Base-by-base conservation (phyloP, 2,797 vertebrate species). In the Sebastes ruberrimus region DNA sequence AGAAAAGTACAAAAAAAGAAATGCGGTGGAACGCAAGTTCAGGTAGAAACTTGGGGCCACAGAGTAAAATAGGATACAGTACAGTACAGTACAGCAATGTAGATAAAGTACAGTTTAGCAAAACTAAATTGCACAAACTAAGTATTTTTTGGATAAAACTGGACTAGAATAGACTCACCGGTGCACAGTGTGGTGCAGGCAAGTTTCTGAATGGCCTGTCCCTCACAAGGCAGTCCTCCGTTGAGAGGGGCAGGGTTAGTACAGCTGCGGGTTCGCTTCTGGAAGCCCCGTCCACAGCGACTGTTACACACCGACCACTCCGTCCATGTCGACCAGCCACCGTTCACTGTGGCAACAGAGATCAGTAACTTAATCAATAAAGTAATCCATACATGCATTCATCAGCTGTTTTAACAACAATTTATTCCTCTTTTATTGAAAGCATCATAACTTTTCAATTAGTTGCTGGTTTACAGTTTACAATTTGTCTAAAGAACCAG, bases 311-410 rank as follows among this genome's bases (percentile, higher is more conserved):
- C 94, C 0, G 97, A 98, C 98, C 98, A 99, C 90, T 98, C 98
- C 0, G 97, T 98, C 98, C 98, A 99, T 0, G 97, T 98, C 0
- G 98, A 99, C 98, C 98, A 99, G 64, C 97, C 97, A 1, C 98
- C 98, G 0, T 98, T 98, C 68, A 99, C 98, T 99, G 92, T 7
- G 13, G n/a, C 14, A 25, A 25, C 25, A 91, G 27, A 90, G 20
- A 85, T 65, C 38, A 30, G 10, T 35, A 28, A 20, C 22, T 64
- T 46, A 35, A 75, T 80, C 23, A 52, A 63, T 64, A 53, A 18
- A 70, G 9, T 23, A 10, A 25, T 74, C 10, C 20, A 74, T 49
- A 20, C 7, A 23, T 8, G 23, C 25, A 10, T 35, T 62, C 28
- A 35, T 35, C 7, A 67, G 27, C 3, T 20, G 23, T 22, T 32